phyloP scores from a whole-genome alignment of 1,140 invertebrate genomes.

The Cydia amplana region DNA sequence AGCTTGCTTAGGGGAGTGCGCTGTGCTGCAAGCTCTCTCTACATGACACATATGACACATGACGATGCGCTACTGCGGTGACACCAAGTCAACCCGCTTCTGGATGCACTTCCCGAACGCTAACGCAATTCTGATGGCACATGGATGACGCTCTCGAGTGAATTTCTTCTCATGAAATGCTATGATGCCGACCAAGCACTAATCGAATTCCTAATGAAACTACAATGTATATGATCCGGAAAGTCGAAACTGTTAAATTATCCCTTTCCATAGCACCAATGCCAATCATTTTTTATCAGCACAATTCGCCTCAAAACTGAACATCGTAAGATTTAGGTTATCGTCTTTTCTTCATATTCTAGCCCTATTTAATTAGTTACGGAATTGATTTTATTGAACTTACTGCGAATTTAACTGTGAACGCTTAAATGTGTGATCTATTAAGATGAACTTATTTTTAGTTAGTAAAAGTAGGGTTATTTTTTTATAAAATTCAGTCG shows the following conservation, averaged over 20 bases:
- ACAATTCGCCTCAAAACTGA: conserved; percentile 53
- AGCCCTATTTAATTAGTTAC: conserved; percentile 62
- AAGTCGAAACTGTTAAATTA: conserved; percentile 49
- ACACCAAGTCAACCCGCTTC: neutral
- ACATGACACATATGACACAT: conserved; percentile 49
- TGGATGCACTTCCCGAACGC: conserved; percentile 30
- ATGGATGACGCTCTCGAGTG: conserved; percentile 64
- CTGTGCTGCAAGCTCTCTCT: conserved; percentile 69
- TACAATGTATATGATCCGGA: conserved; percentile 56
- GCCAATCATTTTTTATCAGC: conserved; percentile 61
- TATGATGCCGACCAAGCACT: conserved; percentile 60
- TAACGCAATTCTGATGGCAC: conserved; percentile 66
- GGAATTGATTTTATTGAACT: conserved; percentile 57
- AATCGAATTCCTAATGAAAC: conserved; percentile 59
- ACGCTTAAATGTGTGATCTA: conserved; percentile 54
- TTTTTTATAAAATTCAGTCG: conserved; percentile 77
- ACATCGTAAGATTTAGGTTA: conserved; percentile 62
- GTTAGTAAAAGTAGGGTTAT: conserved; percentile 65
- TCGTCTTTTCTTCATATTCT: conserved; percentile 60
- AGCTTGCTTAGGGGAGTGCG: conserved; percentile 67
- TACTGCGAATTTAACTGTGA: conserved; percentile 56
- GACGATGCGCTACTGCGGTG: conserved; percentile 42
- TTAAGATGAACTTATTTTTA: conserved; percentile 60
- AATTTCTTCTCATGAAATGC: conserved; percentile 52
- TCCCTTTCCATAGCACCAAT: conserved; percentile 67